Evolutionary conservation across 2,797 vertebrate species (phyloP).

Genomic region (Brachyrhaphis roseni): DNA sequence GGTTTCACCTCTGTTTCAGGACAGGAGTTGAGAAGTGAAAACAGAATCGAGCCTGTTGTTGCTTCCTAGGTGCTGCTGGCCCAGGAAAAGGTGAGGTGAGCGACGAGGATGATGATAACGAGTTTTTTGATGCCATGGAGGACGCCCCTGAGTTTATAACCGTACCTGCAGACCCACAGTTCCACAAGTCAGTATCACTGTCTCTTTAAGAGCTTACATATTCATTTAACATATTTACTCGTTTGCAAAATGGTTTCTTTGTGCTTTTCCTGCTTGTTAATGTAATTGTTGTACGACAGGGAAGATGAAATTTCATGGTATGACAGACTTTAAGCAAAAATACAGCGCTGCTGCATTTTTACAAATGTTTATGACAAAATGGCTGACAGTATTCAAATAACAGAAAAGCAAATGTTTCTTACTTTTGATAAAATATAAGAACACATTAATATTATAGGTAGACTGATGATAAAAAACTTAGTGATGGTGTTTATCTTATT

Average conservation of each 20-base stretch:
- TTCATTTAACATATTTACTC: too few relatives aligned
- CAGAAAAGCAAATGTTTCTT: background rate
- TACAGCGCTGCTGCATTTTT: background rate
- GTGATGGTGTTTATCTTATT: background rate
- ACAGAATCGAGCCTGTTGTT: background rate
- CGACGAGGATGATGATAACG: slow-evolving; percentile 94
- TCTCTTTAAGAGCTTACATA: too few relatives aligned
- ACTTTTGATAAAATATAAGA: background rate
- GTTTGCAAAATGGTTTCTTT: background rate
- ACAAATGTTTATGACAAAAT: background rate
- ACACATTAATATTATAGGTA: background rate
- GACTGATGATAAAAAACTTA: background rate
- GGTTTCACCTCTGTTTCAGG: background rate
- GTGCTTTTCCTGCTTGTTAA: slow-evolving; percentile 8
- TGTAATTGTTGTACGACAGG: background rate
- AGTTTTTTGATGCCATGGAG: slow-evolving; percentile 92
- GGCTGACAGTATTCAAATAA: background rate
- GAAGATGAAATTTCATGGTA: background rate
- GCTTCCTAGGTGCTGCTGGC: slow-evolving; percentile 58
- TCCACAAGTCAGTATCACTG: slow-evolving; percentile 87
- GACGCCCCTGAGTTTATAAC: slow-evolving; percentile 92
- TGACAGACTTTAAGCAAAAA: background rate
- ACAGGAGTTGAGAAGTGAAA: background rate
- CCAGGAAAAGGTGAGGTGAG: slow-evolving; percentile 90
- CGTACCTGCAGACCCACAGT: slow-evolving; percentile 88